Evolutionary conservation across 2,888 invertebrate genomes (phyloP), one percentile per base, ranked within the genome.

Genomic region (Julus scanicus): DNA sequence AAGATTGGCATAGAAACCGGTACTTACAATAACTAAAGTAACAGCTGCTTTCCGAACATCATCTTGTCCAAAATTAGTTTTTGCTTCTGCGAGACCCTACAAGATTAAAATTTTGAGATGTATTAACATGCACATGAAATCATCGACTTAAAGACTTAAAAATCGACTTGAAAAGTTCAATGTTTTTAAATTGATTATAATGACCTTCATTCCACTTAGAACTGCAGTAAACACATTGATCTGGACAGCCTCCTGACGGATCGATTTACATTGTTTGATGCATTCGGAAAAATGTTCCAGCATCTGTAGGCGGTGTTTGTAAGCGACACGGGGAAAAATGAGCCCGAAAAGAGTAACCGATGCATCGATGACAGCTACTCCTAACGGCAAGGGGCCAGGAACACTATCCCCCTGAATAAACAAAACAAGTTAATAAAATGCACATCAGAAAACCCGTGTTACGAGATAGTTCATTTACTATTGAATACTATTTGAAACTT

Each of bases 281-380:
- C 89, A 89, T 89, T 89, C 89, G 39, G 95, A 95, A 92, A 99
- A 99, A 92, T 99, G 99, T 90, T 98, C 97, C 87, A 99, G 93
- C 96, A 99, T 98, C 93, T 99, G 99, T 88, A 98, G 94, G 91
- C 98, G 95, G 93, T 99, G 99, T 91, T 99, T 99, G 91, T 97
- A 96, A 48, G 98, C 97, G 17, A 99, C 98, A 89, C 96, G 94
- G 0, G 98, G 97, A 92, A 99, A 99, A 89, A 99, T 96, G 90
- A 96, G 95, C 39, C 99, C 99, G 93, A 98, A 99, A 2, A 99
- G 93, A 20, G 95, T 93, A 0, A 99, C 97, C 0, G 99, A 97
- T 91, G 97, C 95, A 93, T 99, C 99, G 90, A 99, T 97, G 37
- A 99, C 98, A 13, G 98, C 97, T 9, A 99, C 98, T 2, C 99